Base-by-base conservation (phyloP, 2,888 invertebrate genomes). In the Mythimna loreyi region DNA sequence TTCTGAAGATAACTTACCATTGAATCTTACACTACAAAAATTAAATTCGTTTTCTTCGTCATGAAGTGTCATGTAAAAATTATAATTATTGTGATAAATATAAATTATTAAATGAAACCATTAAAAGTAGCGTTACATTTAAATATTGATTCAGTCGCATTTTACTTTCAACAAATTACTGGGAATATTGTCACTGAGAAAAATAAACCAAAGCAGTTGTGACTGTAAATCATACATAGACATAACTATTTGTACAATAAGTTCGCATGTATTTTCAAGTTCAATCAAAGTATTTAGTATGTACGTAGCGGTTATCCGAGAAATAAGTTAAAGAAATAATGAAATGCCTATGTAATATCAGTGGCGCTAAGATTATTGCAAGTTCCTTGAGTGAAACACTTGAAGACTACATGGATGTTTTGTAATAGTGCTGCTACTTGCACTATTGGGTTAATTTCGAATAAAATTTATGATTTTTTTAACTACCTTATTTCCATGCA, bases 1-100 rank as follows among this genome's bases (percentile, higher is more conserved):
- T 79, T 91, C 94, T 1, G 94, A 94, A 58, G 94, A 94, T 68
- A 88, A 94, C 78, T 78, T 94, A 71, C 95, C 95, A 36, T 87
- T 94, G 25, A 93, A 94, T 83, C 89, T 94, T 25, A 90, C 92
- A 3, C 82, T 94, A 78, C 89, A 90, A 56, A 91, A 89, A 77
- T 78, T 80, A 56, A 79, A 79, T 62, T 74, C 71, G 36, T 76
- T 71, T 61, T 75, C 84, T 58, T 83, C 80, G 75, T 72, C 57
- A 53, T 75, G 53, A 65, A 72, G 63, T 52, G 36, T 60, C 36
- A n/a, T 67, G 47, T 65, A 55, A 61, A 72, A 72, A 69, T 59
- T 68, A 72, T 70, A 80, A 68, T 75, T 68, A 84, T 84, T 86
- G 87, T 87, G 87, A 87, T 86, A 83, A 83, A 73, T 80, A 85